These are phyloP conservation scores for Drosophila tripunctata DNA, from an alignment of 2,888 invertebrate genomes.

Conservation along the genomic window DNA sequence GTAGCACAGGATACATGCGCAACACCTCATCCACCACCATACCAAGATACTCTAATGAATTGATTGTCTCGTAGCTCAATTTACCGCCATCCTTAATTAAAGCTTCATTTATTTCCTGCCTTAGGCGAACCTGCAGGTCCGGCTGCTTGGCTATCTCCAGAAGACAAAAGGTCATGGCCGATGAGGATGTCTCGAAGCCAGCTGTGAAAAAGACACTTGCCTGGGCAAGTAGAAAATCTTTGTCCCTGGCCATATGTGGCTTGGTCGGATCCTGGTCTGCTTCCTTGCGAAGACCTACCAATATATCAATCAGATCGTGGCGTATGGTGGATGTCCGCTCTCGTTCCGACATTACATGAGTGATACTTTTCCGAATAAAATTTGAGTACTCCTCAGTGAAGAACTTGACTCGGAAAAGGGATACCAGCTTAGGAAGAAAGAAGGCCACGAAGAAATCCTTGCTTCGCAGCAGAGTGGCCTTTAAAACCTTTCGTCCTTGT, in stretches of 20 bases:
- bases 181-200: slow-evolving; percentile 83
- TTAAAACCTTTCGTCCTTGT: slow-evolving; percentile 68
- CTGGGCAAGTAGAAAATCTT: slow-evolving; percentile 81
- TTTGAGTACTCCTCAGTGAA: slow-evolving; percentile 71
- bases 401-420: slow-evolving; percentile 69
- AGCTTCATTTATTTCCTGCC: slow-evolving; percentile 83
- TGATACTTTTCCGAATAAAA: slow-evolving; percentile 83
- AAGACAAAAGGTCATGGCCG: slow-evolving; percentile 84
- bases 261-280: slow-evolving; percentile 45
- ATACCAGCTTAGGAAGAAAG: slow-evolving; percentile 79
- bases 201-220: slow-evolving; percentile 82
- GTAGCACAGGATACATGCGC: slow-evolving; percentile 82
- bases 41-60: slow-evolving; percentile 84
- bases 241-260: slow-evolving; percentile 56
- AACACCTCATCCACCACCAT: slow-evolving; percentile 84
- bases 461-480: slow-evolving; percentile 58
- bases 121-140: slow-evolving; percentile 83
- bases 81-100: slow-evolving; percentile 79
- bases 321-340: slow-evolving; percentile 81
- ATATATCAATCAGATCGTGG: slow-evolving; percentile 85
- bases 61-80: slow-evolving; percentile 83
- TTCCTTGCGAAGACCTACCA: slow-evolving; percentile 84
- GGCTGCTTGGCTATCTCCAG: slow-evolving; percentile 83
- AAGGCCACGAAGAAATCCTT: slow-evolving; percentile 78
- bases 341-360: slow-evolving; percentile 83